Conservation (phyloP, 2,888 invertebrate species). For the Coremacera marginata region DNA sequence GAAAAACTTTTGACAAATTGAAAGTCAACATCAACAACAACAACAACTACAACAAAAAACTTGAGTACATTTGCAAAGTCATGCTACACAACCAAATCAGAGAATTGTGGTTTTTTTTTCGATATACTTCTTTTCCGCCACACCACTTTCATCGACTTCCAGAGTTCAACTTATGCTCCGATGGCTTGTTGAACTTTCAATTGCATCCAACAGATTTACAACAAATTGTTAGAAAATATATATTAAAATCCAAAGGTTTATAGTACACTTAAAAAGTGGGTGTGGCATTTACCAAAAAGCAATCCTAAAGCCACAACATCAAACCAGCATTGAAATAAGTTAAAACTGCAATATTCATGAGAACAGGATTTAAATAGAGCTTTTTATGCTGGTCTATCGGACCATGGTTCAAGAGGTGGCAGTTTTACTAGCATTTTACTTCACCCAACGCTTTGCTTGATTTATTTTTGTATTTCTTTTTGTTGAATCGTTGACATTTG, state of each 20-base stretch:
- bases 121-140: not conserved
- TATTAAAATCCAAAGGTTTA: not conserved
- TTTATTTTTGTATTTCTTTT: not conserved
- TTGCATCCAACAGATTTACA: conserved; percentile 33
- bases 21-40: conserved; percentile 30
- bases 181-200: conserved; percentile 33
- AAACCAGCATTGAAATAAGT: conserved; percentile 27
- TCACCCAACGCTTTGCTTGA: not conserved
- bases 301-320: not conserved
- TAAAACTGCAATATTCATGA: conserved; percentile 1
- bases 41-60: conserved; percentile 15
- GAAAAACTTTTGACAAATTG: conserved; percentile 37
- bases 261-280: not conserved
- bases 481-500: not conserved
- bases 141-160: not conserved
- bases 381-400: not conserved
- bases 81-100: not conserved
- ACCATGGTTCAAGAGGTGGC: not conserved
- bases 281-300: not conserved
- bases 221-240: conserved; percentile 16
- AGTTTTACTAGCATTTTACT: not conserved
- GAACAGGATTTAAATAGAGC: not conserved
- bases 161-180: not conserved
- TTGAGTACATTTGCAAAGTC: conserved; percentile 13
- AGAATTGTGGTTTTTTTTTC: not conserved